phyloP scores from a whole-genome alignment of 2,797 vertebrate species.

The Tragopan temminckii region DNA sequence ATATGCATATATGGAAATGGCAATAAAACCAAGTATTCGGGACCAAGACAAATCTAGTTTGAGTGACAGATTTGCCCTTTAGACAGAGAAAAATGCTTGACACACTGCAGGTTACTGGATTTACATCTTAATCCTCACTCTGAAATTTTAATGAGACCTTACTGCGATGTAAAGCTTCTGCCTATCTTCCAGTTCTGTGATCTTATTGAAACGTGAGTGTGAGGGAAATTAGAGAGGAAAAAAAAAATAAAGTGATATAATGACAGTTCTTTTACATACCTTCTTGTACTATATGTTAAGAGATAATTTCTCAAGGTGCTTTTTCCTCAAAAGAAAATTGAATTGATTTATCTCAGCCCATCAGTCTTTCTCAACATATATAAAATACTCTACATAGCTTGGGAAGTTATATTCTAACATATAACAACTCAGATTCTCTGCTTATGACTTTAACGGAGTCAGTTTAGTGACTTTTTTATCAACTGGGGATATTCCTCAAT shows the following conservation, averaged over 20 bases:
- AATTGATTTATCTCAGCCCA: constrained; percentile 45
- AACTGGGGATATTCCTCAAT: constrained; percentile 15
- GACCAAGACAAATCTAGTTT: not conserved
- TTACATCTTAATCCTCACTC: constrained; percentile 42
- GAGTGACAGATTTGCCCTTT: constrained; percentile 56
- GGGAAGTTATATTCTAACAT: constrained; percentile 23
- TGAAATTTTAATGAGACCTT: constrained; percentile 51
- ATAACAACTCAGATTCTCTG: constrained; percentile 5
- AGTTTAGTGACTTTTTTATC: constrained; percentile 14
- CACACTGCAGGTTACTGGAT: constrained; percentile 34
- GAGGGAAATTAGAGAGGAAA: not conserved
- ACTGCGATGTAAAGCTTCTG: not conserved
- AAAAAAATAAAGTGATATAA: not conserved
- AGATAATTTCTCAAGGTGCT: not conserved
- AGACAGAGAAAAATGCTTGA: constrained; percentile 28
- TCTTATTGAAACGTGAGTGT: not conserved
- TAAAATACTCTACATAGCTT: constrained; percentile 31
- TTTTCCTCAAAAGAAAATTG: constrained; percentile 48
- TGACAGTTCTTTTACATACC: not conserved
- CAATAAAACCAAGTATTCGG: not conserved
- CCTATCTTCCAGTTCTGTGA: not conserved
- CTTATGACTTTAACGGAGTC: constrained; percentile 14
- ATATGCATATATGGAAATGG: constrained; percentile 10
- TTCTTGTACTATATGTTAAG: not conserved
- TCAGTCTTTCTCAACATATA: constrained; percentile 28